phyloP scores from a whole-genome alignment of 1,140 invertebrate genomes.

The Carposina sasakii region DNA sequence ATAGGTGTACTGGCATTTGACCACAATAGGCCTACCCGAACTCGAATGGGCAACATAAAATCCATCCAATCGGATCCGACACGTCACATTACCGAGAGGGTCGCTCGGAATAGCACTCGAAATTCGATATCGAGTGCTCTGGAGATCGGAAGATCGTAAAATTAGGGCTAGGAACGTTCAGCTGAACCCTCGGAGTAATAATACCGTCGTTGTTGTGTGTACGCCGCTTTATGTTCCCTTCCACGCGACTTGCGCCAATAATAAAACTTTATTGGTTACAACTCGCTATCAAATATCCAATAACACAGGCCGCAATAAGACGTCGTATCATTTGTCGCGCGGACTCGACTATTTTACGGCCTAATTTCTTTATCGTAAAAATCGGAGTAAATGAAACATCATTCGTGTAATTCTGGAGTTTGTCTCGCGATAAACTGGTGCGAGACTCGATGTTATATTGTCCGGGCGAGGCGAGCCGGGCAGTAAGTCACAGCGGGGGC shows the following conservation, averaged over 20 bases:
- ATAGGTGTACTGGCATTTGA: conserved; percentile 10
- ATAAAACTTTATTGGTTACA: conserved; percentile 51
- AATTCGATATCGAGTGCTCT: conserved; percentile 58
- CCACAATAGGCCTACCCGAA: conserved; percentile 32
- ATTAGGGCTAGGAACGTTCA: conserved; percentile 47
- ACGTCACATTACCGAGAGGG: conserved; percentile 56
- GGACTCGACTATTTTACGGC: conserved; percentile 30
- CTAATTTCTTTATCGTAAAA: conserved; percentile 25
- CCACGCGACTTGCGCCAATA: conserved; percentile 39
- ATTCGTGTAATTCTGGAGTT: no score
- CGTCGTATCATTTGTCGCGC: no score
- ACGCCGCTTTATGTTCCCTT: conserved; percentile 31
- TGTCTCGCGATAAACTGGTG: no score
- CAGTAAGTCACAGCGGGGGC: conserved; percentile 63
- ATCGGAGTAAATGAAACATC: no score
- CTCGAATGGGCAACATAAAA: conserved; percentile 54
- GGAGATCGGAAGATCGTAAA: conserved; percentile 58
- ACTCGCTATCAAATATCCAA: conserved; percentile 46
- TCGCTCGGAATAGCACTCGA: conserved; percentile 62
- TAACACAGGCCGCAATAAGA: conserved; percentile 35
- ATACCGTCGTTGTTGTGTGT: conserved; percentile 9
- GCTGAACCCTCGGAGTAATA: conserved; percentile 21
- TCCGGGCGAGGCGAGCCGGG: conserved; percentile 24
- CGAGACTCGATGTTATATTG: conserved; percentile 27
- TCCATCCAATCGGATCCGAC: conserved; percentile 62